phyloP scores from a whole-genome alignment of 2,113 vertebrate genomes.

The Eudyptes chrysolophus region DNA sequence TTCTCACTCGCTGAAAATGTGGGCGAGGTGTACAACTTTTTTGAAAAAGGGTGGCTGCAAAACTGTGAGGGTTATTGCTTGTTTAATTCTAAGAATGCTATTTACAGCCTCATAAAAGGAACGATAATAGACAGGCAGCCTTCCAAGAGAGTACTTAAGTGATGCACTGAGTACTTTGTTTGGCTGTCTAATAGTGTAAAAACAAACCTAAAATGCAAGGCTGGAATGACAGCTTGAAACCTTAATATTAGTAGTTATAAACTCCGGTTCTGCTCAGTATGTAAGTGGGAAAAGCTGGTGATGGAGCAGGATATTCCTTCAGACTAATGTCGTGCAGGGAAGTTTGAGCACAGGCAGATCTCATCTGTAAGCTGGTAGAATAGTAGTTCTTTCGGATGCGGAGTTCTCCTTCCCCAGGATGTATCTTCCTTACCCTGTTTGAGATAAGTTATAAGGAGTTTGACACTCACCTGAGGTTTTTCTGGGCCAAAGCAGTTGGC shows the following conservation, averaged over 20 bases:
- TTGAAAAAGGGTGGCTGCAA: background rate
- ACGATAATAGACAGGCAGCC: slow-evolving; percentile 14
- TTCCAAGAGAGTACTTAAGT: slow-evolving; percentile 14
- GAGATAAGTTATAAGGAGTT: background rate
- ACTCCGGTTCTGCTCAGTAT: background rate
- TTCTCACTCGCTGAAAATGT: background rate
- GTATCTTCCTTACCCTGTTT: background rate
- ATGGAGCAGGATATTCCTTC: background rate
- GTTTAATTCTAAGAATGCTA: slow-evolving; percentile 52
- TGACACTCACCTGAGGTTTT: background rate
- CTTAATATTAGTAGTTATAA: background rate
- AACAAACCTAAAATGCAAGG: background rate
- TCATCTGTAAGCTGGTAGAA: background rate
- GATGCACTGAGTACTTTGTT: background rate
- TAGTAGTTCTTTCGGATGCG: background rate
- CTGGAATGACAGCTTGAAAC: background rate
- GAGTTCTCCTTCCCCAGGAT: background rate
- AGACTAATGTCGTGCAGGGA: background rate
- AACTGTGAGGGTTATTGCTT: slow-evolving; percentile 34
- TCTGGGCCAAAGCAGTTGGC: background rate
- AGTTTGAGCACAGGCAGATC: background rate
- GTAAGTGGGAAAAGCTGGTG: background rate
- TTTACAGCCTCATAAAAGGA: slow-evolving; percentile 56
- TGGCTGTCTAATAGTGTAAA: background rate
- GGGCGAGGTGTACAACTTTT: background rate